Evolutionary conservation across 2,113 vertebrate species (phyloP), one percentile per base, ranked within the genome.

Genomic region (Poeciliopsis occidentalis): DNA sequence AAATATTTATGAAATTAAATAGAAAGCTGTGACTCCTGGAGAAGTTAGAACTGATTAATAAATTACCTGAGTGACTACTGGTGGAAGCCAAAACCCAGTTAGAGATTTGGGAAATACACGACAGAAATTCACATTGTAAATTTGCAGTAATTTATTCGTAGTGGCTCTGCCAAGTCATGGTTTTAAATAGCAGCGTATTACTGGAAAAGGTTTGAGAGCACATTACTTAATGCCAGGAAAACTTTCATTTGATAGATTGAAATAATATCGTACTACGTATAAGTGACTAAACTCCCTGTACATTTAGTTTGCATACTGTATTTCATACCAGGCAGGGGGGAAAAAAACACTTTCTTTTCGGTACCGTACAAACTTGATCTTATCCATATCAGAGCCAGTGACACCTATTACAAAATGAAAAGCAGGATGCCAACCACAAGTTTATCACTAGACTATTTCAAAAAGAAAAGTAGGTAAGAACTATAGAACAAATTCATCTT

Each of bases 1-100:
- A 68, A 71, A 76, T 69, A 76, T 72, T 51, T 80, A 75, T 80
- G 77, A 22, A 71, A 78, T 75, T 70, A 66, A 77, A 83, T 57
- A 73, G 65, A 67, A 70, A 70, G 27, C 67, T 29, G 62, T 13
- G 44, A 32, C 64, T 77, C 26, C 54, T 22, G 22, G 15, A 75
- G 62, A 34, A 60, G 67, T 62, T 80, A n/a, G 76, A 81, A 79
- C 57, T 66, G 32, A 79, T 75, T 69, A 80, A 71, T 29, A 47
- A 77, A 77, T 63, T 5, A 69, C 51, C 34, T 64, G 39, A 39
- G 24, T 67, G 51, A 12, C 72, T 24, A 12, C 63, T 30, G 69
- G 13, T 29, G 8, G 12, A 29, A 75, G 41, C 30, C 37, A 71
- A 60, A 74, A 41, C 60, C 44, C 57, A 68, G 60, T 72, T 37